These are phyloP conservation scores for Muscicapa adusta DNA, from an alignment of 2,113 vertebrate genomes.

Conservation along the genomic window DNA sequence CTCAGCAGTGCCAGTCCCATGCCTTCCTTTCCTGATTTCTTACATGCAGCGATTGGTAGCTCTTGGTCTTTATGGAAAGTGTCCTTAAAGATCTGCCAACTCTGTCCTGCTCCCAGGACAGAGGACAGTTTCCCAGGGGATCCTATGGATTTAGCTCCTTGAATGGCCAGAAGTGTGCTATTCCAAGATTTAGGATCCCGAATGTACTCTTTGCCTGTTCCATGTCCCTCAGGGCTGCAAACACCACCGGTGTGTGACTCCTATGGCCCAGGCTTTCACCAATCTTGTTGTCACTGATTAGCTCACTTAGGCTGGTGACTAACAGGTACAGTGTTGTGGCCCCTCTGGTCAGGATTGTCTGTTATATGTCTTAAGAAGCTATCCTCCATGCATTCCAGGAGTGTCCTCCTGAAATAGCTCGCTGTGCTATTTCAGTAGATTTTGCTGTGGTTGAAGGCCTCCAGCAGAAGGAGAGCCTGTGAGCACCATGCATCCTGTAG, in stretches of 20 bases:
- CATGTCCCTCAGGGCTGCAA: not conserved
- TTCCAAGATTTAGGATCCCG: not conserved
- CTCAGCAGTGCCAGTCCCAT: not conserved
- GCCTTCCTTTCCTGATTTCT: not conserved
- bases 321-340: not conserved
- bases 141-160: not conserved
- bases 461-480: not conserved
- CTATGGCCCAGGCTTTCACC: not conserved
- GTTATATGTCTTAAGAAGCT: not conserved
- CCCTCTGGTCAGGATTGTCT: not conserved
- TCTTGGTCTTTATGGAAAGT: not conserved
- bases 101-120: not conserved
- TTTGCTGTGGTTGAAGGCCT: not conserved
- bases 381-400: not conserved
- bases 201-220: not conserved
- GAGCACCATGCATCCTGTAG: not conserved
- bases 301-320: not conserved
- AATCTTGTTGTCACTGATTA: fast-evolving
- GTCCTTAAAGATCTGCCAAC: not conserved
- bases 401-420: not conserved
- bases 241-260: not conserved
- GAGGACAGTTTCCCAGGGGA: not conserved
- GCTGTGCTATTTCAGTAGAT: not conserved
- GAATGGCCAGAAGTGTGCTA: not conserved
- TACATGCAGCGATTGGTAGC: not conserved